phyloP scores from a whole-genome alignment of 2,888 invertebrate species.

The Archips xylosteana region DNA sequence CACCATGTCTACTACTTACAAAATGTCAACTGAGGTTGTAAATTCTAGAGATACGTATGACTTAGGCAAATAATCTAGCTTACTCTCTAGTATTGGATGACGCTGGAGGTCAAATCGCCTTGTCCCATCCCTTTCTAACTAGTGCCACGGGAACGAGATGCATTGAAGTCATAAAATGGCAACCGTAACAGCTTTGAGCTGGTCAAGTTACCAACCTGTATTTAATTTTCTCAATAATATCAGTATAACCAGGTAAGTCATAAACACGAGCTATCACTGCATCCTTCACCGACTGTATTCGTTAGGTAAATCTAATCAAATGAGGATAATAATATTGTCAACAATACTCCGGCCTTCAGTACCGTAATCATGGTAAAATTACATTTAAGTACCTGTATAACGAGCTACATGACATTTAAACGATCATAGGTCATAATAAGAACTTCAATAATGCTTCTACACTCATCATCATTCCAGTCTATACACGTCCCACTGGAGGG shows the following conservation, averaged over 20 bases:
- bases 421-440: constrained; percentile 3
- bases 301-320: constrained; percentile 36
- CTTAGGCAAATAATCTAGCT: background rate
- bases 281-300: constrained; percentile 29
- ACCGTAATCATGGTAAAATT: constrained; percentile 31
- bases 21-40: background rate
- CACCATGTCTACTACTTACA: background rate
- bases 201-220: too few species aligned
- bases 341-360: constrained; percentile 30
- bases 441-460: background rate
- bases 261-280: background rate
- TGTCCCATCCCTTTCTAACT: background rate
- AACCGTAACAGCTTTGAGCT: background rate
- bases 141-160: background rate
- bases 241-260: too few species aligned
- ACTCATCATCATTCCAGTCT: too few species aligned
- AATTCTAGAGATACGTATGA: background rate
- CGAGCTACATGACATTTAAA: constrained; percentile 33
- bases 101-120: background rate
- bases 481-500: too few species aligned
- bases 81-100: background rate
- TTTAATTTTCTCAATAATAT: too few species aligned
- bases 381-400: constrained; percentile 15
- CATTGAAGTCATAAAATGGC: background rate
- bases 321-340: constrained; percentile 36